Conservation (phyloP, 2,113 vertebrate genomes). For the Pachypanchax playfairii region DNA sequence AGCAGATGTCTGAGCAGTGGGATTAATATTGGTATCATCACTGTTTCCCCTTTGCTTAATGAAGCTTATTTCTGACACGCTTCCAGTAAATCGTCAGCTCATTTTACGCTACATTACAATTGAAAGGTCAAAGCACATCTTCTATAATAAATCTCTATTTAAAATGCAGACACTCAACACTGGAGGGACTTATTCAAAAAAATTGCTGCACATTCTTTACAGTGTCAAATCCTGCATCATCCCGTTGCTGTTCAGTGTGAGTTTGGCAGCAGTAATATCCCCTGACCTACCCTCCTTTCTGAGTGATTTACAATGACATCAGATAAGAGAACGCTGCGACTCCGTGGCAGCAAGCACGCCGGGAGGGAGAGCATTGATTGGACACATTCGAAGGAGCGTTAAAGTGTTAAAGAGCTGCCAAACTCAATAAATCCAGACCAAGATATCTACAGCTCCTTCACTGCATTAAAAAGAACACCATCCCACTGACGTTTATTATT, state of each 20-base stretch:
- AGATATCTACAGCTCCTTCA: slow-evolving; percentile 29
- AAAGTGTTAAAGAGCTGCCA: slow-evolving; percentile 75
- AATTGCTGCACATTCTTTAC: slow-evolving; percentile 19
- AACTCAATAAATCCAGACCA: slow-evolving; percentile 73
- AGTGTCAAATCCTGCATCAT: slow-evolving; percentile 27
- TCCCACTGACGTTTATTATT: slow-evolving; percentile 30
- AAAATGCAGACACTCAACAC: slow-evolving; percentile 20
- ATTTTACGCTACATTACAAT: slow-evolving; percentile 59
- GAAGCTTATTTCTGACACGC: slow-evolving; percentile 33
- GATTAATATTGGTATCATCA: slow-evolving; percentile 25
- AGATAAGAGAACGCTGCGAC: slow-evolving; percentile 59
- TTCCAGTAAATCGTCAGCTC: slow-evolving; percentile 53
- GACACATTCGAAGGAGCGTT: slow-evolving; percentile 70
- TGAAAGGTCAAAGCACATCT: slow-evolving; percentile 60
- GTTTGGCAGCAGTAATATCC: slow-evolving; percentile 16
- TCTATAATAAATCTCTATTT: slow-evolving; percentile 33
- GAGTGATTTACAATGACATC: slow-evolving; percentile 73
- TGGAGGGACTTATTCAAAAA: slow-evolving; percentile 17
- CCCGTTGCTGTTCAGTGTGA: slow-evolving; percentile 12
- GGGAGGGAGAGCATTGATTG: slow-evolving; percentile 65
- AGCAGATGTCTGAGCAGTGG: slow-evolving; percentile 28
- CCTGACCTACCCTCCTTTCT: slow-evolving; percentile 50
- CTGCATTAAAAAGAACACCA: slow-evolving; percentile 37
- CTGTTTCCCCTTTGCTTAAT: slow-evolving; percentile 37
- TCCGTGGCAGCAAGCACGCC: slow-evolving; percentile 32